Evolutionary conservation across 1,140 invertebrate genomes (phyloP), one percentile per base, ranked within the genome.

Genomic region (Chironomus tepperi): DNA sequence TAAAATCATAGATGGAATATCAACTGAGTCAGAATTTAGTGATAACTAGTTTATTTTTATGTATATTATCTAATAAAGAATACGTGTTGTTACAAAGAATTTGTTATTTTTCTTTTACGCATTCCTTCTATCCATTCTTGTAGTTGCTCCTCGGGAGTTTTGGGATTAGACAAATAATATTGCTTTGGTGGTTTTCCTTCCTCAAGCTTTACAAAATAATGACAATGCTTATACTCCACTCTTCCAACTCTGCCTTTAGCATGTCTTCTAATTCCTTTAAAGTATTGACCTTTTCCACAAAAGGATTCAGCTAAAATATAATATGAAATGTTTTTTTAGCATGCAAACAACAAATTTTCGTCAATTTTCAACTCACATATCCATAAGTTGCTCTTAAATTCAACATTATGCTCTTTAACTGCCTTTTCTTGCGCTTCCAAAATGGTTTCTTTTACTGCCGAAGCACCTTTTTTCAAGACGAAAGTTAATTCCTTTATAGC

Each of bases 331-430:
- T 76, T 42, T 3, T 8, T 74, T 24, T 43, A 75, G 42, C 10
- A 5, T 70, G 16, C 10, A 70, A 18, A 18, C 3, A 8, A 24
- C 7, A 73, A 42, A 42, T 15, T 34, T 42, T 42, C 3, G 3
- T 21, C 5, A n/a, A 34, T 74, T 8, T 21, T 19, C 43, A 79
- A 89, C 90, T 89, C 84, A 97, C 95, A 91, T 85, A 98, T 90
- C 96, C 96, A 99, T 70, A 99, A 85, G 85, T 98, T 98, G 79
- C 92, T 96, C 81, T 89, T 92, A 83, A 90, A 99, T 84, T 98
- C 96, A 42, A 98, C 94, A 88, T 97, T 93, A 79, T 98, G 96
- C 34, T 93, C 81, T 77, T 89, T 87, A 2, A 98, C 89, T 72
- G 96, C 97, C 76, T 94, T 82, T 79, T 93, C 87, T 81, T 94